Percentiles rank a stretch among this genome's conserved stretches.
These are phyloP conservation scores for Tetranychus truncatus DNA, from an alignment of 2,888 invertebrate species.

Conservation along the genomic window DNA sequence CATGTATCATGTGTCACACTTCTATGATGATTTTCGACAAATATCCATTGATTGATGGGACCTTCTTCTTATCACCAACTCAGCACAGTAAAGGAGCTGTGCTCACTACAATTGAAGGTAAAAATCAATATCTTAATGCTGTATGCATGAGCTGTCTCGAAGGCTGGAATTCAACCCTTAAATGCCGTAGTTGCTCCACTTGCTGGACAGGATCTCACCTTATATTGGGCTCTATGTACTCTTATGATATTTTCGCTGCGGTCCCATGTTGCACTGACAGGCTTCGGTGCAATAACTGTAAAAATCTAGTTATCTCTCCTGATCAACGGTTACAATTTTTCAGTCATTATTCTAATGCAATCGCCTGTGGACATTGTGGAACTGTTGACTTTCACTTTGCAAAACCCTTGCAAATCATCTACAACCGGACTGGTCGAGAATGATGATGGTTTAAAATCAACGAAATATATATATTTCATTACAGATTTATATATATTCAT, in stretches of 20 bases:
- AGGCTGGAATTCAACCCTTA: conserved; percentile 46
- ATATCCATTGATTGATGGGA: conserved; percentile 90
- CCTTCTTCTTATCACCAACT: conserved; percentile 86
- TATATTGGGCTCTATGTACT: conserved; percentile 91
- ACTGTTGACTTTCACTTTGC: conserved; percentile 83
- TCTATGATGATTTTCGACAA: conserved; percentile 83
- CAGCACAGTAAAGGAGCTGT: conserved; percentile 70
- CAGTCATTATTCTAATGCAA: conserved; percentile 81
- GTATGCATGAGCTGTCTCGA: conserved; percentile 88
- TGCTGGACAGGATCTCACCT: conserved; percentile 83
- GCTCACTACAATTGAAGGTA: conserved; percentile 76
- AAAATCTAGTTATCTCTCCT: conserved; percentile 65
- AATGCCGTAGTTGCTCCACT: conserved; percentile 63
- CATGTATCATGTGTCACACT: conserved; percentile 70
- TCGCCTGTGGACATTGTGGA: conserved; percentile 77
- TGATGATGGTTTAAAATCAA: not conserved
- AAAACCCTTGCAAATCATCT: conserved; percentile 46
- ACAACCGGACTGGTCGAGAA: not conserved
- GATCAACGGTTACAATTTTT: conserved; percentile 71
- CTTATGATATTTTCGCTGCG: conserved; percentile 93
- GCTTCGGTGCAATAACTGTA: conserved; percentile 82
- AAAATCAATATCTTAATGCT: conserved; percentile 64
- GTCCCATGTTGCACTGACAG: conserved; percentile 86
- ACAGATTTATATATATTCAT: not conserved
- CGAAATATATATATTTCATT: not conserved